Evolutionary conservation across 2,888 invertebrate species (phyloP).

Genomic region (Endotricha flammealis): DNA sequence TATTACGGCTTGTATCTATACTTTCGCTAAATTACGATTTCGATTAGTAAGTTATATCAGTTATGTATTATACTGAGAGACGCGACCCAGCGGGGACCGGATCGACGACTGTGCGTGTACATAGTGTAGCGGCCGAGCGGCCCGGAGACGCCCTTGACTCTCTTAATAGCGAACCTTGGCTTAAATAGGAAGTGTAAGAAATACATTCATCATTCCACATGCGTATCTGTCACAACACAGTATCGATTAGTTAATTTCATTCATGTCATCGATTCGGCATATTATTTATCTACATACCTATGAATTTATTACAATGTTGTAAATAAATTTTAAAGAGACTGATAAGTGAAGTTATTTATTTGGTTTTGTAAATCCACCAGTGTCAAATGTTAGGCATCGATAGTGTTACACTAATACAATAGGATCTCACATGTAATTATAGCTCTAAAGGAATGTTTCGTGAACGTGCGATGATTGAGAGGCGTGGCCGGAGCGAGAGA

Average conservation of each 20-base stretch:
- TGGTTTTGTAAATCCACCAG: constrained; percentile 68
- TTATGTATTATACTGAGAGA: neutral
- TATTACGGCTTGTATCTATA: constrained; percentile 6
- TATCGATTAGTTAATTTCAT: constrained; percentile 33
- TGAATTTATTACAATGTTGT: constrained; percentile 65
- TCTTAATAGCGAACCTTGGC: constrained; percentile 46
- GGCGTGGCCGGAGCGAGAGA: constrained; percentile 1
- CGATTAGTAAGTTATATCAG: neutral
- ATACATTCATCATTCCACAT: constrained; percentile 55
- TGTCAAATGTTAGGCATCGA: constrained; percentile 67
- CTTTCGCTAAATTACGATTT: constrained; percentile 6
- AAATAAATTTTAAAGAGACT: constrained; percentile 75
- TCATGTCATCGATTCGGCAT: constrained; percentile 32
- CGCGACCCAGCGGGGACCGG: neutral
- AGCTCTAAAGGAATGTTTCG: constrained; percentile 27
- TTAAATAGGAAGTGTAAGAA: constrained; percentile 41
- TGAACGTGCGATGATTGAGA: constrained; percentile 12
- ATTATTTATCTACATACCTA: constrained; percentile 28
- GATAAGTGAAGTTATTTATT: constrained; percentile 76
- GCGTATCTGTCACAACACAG: constrained; percentile 17
- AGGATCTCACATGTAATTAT: constrained; percentile 58
- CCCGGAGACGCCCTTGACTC: too few species aligned
- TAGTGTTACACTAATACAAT: constrained; percentile 48
- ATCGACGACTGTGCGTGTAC: neutral
- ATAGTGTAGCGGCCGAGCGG: too few species aligned